These are phyloP conservation scores for Eupithecia exiguata DNA, from an alignment of 2,888 invertebrate genomes.

Conservation along the genomic window DNA sequence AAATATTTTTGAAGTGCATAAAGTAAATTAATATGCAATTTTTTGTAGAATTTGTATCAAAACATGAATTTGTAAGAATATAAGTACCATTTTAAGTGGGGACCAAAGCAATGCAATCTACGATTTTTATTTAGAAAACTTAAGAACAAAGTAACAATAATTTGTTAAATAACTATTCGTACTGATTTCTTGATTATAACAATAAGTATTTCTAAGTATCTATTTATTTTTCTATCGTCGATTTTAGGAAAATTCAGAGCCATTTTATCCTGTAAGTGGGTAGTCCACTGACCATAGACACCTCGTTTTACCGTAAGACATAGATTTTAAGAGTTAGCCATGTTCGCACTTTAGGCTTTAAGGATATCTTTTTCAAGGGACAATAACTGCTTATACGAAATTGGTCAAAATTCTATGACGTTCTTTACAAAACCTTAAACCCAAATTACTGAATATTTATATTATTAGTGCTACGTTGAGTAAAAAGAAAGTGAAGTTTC, in stretches of 20 bases:
- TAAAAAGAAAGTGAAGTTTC: too few species aligned
- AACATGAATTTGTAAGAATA: background rate
- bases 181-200: conserved; percentile 51
- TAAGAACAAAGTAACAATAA: conserved; percentile 15
- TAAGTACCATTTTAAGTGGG: background rate
- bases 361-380: conserved; percentile 21
- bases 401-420: background rate
- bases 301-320: conserved; percentile 77
- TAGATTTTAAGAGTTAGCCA: conserved; percentile 79
- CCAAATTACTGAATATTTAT: too few species aligned
- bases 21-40: background rate
- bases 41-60: background rate
- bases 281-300: conserved; percentile 71
- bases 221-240: conserved; percentile 72
- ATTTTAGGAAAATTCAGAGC: conserved; percentile 74
- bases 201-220: conserved; percentile 61
- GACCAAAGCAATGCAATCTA: conserved; percentile 14
- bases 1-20: background rate
- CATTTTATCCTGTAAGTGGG: conserved; percentile 60
- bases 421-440: background rate
- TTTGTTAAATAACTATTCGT: background rate
- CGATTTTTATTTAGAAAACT: conserved; percentile 8
- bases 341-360: conserved; percentile 71
- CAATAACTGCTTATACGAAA: background rate
- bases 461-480: too few species aligned